Evolutionary conservation across 2,888 invertebrate species (phyloP).

Genomic region (Venusia cambrica): DNA sequence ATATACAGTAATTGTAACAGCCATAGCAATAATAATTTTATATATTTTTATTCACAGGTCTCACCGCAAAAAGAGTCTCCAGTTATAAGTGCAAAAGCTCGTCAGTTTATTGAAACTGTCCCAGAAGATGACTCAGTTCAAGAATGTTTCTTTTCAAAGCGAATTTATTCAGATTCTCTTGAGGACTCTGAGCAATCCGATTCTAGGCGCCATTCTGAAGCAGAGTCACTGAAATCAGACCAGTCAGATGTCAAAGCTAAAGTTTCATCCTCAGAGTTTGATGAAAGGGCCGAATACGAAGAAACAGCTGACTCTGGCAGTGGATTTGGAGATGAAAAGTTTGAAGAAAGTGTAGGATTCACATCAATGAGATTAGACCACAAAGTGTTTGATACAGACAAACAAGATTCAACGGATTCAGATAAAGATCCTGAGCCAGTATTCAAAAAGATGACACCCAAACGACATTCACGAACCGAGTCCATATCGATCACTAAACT

Average conservation of each 20-base stretch:
- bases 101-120: constrained; percentile 78
- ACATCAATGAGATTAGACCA: constrained; percentile 65
- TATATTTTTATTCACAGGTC: constrained; percentile 39
- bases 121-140: constrained; percentile 78
- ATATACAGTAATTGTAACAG: too few species aligned
- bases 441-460: constrained; percentile 71
- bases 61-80: constrained; percentile 68
- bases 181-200: constrained; percentile 78
- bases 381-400: constrained; percentile 52
- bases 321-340: constrained; percentile 74
- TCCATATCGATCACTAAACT: constrained; percentile 69
- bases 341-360: constrained; percentile 72
- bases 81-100: constrained; percentile 75
- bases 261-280: constrained; percentile 75
- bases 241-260: constrained; percentile 73
- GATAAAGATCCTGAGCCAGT: constrained; percentile 62
- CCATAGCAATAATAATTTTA: too few species aligned
- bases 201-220: constrained; percentile 74
- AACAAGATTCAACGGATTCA: constrained; percentile 59
- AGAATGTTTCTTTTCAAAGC: constrained; percentile 77
- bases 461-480: constrained; percentile 73
- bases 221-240: constrained; percentile 75
- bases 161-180: constrained; percentile 76
- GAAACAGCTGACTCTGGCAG: constrained; percentile 74
- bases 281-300: constrained; percentile 75